A percentile compares a stretch with the other conserved stretches of the same genome.
Conservation (phyloP, 2,113 vertebrate genomes). For the Salminus brasiliensis region DNA sequence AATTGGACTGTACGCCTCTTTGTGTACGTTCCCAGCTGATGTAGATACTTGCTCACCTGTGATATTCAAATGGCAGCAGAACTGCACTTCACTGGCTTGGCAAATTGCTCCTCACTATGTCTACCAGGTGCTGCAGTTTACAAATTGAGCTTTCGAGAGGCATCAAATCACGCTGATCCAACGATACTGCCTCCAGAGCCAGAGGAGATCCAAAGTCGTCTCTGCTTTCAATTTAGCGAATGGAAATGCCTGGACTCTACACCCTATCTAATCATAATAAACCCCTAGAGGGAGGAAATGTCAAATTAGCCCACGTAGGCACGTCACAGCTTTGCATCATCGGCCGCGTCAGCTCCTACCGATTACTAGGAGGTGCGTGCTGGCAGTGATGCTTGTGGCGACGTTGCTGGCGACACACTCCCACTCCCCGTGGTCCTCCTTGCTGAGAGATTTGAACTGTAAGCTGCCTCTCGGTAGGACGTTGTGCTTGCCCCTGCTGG, state of each 20-base stretch:
- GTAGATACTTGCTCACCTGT: conserved; percentile 20
- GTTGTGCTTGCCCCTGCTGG: conserved; percentile 98
- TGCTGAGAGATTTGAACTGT: conserved; percentile 94
- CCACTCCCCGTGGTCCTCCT: conserved; percentile 99
- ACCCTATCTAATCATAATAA: not conserved
- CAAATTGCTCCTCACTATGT: conserved; percentile 24
- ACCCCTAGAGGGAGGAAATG: not conserved
- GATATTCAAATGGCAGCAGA: conserved; percentile 23
- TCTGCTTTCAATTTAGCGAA: not conserved
- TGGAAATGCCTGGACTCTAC: not conserved
- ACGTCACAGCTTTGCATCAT: not conserved
- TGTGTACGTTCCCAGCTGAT: conserved; percentile 1
- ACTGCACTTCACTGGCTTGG: conserved; percentile 17
- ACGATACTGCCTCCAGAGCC: not conserved
- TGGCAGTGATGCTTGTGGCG: conserved; percentile 99
- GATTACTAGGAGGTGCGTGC: conserved; percentile 95
- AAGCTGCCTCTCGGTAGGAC: conserved; percentile 93
- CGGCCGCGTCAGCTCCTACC: conserved; percentile 70
- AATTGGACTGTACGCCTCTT: not conserved
- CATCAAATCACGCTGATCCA: not conserved
- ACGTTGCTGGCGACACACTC: conserved; percentile 97
- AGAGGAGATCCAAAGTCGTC: not conserved
- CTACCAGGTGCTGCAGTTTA: conserved; percentile 4
- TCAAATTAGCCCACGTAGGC: not conserved
- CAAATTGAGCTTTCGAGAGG: not conserved